Percentiles rank a stretch among this genome's conserved stretches.
Evolutionary conservation across 1,140 invertebrate genomes (phyloP).

Genomic region (Meloidogyne exigua): DNA sequence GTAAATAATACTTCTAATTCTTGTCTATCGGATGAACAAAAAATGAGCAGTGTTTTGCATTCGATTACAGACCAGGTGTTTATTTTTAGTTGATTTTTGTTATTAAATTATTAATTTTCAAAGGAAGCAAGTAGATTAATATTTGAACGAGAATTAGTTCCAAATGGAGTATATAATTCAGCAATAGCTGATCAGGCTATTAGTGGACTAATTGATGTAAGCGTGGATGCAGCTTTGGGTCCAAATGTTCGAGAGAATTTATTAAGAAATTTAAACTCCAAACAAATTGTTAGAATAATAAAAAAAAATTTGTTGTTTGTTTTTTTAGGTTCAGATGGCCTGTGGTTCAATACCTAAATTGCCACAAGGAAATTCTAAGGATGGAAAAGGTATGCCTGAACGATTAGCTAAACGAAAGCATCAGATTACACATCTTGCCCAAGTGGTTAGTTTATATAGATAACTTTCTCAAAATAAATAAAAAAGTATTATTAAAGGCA

Average conservation of each 20-base stretch:
- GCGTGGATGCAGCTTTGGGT: constrained; percentile 44
- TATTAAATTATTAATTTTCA: background rate
- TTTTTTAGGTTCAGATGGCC: constrained; percentile 26
- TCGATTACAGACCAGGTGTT: constrained; percentile 18
- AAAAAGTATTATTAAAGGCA: constrained; percentile 36
- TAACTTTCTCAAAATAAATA: background rate
- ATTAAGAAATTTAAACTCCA: constrained; percentile 47
- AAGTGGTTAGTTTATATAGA: constrained; percentile 36
- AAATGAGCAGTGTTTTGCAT: background rate
- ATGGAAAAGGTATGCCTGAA: constrained; percentile 33
- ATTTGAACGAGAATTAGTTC: constrained; percentile 45
- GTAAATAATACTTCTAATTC: background rate
- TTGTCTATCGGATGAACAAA: background rate
- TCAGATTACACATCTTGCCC: constrained; percentile 54
- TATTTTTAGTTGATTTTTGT: background rate
- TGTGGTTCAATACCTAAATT: constrained; percentile 41
- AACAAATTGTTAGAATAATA: constrained; percentile 30
- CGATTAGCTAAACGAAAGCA: constrained; percentile 52
- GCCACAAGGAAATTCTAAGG: constrained; percentile 16
- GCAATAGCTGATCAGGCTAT: constrained; percentile 43
- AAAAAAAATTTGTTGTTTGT: background rate
- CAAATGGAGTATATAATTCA: constrained; percentile 41
- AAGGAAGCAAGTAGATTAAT: constrained; percentile 31
- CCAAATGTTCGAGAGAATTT: constrained; percentile 52
- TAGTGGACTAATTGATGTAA: constrained; percentile 43